These are phyloP conservation scores for Rousettus leschenaultii DNA, from an alignment of 2,113 vertebrate genomes.

Conservation along the genomic window DNA sequence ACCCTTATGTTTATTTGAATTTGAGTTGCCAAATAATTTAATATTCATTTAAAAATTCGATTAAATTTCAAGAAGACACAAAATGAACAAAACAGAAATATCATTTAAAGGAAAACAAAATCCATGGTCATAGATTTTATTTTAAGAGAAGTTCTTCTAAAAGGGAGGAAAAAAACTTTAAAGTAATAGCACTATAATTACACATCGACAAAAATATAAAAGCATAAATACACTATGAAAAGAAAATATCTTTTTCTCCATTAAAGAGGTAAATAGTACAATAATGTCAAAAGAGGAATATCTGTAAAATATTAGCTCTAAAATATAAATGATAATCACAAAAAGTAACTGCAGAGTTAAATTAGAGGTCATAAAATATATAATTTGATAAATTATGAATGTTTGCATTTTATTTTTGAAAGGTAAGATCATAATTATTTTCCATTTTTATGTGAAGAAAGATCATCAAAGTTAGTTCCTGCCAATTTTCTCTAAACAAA, in stretches of 20 bases:
- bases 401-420: not conserved
- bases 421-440: not conserved
- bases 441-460: not conserved
- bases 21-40: conserved; percentile 1
- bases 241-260: too few relatives aligned
- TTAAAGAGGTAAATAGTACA: not conserved
- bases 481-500: not conserved
- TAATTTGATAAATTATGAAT: not conserved
- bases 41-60: not conserved
- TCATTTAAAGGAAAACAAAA: not conserved
- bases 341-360: too few relatives aligned
- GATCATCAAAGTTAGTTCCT: not conserved
- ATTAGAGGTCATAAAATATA: not conserved
- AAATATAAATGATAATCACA: not conserved
- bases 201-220: not conserved
- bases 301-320: not conserved
- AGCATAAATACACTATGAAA: not conserved
- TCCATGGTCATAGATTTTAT: not conserved
- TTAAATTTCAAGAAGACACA: not conserved
- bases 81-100: not conserved
- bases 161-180: not conserved
- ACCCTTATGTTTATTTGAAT: not conserved
- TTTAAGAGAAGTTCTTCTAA: not conserved
- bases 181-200: not conserved
- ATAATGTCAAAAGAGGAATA: not conserved